Evolutionary conservation across 53 echinoderm and acorn worm species (phyloP).

Genomic region (Temnopleurus reevesii): DNA sequence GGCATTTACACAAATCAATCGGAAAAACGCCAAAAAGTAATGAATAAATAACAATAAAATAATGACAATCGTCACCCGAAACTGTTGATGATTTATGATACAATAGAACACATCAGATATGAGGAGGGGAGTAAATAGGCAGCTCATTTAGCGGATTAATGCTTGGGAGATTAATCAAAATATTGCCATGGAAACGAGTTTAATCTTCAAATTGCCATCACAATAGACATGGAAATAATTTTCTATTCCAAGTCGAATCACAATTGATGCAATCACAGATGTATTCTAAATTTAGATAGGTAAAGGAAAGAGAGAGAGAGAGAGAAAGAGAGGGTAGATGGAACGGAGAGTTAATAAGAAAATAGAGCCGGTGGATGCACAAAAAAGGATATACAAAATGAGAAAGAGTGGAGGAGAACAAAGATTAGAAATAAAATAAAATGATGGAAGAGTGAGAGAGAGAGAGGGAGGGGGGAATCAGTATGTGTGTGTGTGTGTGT

Average conservation of each 20-base stretch:
- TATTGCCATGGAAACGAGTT: neutral
- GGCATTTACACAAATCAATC: neutral
- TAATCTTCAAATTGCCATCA: neutral
- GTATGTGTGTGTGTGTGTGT: too few relatives aligned
- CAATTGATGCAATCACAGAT: too few relatives aligned
- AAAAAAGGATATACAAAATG: neutral
- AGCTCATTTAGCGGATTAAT: conserved; percentile 25
- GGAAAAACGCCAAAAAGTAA: neutral
- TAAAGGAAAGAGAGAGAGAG: neutral
- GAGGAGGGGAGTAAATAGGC: neutral
- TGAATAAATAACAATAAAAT: too few relatives aligned
- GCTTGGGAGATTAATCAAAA: neutral
- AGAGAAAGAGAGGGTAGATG: neutral
- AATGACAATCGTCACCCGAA: conserved; percentile 33
- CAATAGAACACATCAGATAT: neutral
- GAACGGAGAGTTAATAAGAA: neutral
- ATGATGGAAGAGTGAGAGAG: neutral
- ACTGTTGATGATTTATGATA: neutral
- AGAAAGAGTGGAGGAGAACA: neutral
- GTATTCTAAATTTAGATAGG: neutral
- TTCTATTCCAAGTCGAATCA: too few relatives aligned
- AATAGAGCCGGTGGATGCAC: neutral
- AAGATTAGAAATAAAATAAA: neutral
- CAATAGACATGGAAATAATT: too few relatives aligned
- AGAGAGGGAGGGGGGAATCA: neutral